A percentile compares a stretch with the other conserved stretches of the same genome.
Evolutionary conservation across 1,140 invertebrate genomes (phyloP).

Genomic region (Hyles vespertilio): DNA sequence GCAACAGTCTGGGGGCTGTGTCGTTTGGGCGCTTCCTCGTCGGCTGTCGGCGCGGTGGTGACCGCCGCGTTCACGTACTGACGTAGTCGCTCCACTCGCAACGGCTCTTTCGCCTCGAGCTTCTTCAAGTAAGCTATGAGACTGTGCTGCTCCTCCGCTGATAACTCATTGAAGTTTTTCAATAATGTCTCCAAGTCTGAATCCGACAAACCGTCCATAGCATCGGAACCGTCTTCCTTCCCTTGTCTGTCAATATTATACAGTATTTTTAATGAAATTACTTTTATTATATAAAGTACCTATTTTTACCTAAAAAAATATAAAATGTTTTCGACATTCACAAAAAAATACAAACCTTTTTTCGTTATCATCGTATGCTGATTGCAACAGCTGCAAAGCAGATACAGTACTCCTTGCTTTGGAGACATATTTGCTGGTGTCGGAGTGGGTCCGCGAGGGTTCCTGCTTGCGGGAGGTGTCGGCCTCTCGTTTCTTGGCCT

Average conservation of each 20-base stretch:
- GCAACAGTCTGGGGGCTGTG: constrained; percentile 12
- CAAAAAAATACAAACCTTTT: constrained; percentile 35
- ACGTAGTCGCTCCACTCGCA: constrained; percentile 81
- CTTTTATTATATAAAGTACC: no score
- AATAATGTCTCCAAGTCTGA: constrained; percentile 84
- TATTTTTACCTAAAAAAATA: no score
- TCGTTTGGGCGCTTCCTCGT: neutral
- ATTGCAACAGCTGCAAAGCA: constrained; percentile 51
- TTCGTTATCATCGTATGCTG: constrained; percentile 59
- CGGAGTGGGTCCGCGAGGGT: neutral
- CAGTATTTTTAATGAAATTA: no score
- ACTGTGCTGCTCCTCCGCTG: constrained; percentile 85
- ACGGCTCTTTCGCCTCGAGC: constrained; percentile 82
- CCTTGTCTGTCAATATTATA: constrained; percentile 29
- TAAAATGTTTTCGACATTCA: no score
- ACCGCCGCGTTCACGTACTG: constrained; percentile 61
- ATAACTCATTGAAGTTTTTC: constrained; percentile 85
- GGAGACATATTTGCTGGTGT: neutral
- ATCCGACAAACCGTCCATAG: constrained; percentile 65
- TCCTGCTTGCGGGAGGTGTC: constrained; percentile 13
- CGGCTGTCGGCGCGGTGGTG: neutral
- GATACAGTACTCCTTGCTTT: constrained; percentile 35
- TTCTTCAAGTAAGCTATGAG: constrained; percentile 87
- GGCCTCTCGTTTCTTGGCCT: constrained; percentile 53
- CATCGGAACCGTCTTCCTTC: constrained; percentile 31